Conservation (phyloP, 2,113 vertebrate species). For the Platanista minor region DNA sequence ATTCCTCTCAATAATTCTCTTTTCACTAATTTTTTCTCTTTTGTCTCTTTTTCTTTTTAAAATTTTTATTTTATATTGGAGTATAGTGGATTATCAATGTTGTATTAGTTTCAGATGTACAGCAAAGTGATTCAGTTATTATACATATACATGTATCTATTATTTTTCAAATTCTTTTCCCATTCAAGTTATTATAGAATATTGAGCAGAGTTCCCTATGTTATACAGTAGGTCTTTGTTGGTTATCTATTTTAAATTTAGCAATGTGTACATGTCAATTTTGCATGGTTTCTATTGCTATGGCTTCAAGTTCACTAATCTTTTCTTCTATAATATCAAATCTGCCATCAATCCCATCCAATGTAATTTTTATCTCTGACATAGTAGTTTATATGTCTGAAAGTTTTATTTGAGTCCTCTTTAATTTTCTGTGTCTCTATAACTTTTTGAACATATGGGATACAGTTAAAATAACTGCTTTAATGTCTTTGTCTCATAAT, state of each 20-base stretch:
- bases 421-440: background rate
- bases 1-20: background rate
- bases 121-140: no score
- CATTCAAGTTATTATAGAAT: no score
- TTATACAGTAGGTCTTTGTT: no score
- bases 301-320: background rate
- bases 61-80: no score
- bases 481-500: background rate
- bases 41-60: background rate
- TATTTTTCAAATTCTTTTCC: no score
- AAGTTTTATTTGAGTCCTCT: background rate
- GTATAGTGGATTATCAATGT: no score
- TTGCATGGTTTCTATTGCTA: background rate
- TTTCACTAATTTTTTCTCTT: background rate
- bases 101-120: no score
- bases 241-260: no score
- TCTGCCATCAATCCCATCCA: background rate
- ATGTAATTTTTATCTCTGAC: background rate
- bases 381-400: background rate
- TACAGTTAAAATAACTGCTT: background rate
- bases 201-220: no score
- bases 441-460: background rate
- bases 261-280: background rate
- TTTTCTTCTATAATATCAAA: background rate
- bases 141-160: no score